These are phyloP conservation scores for Meloidogyne floridensis DNA, from an alignment of 1,140 invertebrate genomes.

Conservation along the genomic window DNA sequence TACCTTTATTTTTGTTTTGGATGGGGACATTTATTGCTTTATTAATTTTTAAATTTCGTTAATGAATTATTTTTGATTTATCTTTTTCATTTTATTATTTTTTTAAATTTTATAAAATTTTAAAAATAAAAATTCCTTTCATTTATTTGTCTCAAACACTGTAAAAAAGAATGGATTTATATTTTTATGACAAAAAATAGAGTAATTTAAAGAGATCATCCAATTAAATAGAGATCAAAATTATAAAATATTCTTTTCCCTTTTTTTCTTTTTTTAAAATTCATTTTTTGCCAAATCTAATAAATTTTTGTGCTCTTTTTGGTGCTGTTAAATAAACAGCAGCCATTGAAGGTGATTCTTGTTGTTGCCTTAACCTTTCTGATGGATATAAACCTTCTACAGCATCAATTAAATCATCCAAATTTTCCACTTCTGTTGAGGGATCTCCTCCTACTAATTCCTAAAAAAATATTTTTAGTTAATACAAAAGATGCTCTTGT, in stretches of 20 bases:
- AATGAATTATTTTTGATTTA: neutral
- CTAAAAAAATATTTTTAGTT: neutral
- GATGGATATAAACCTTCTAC: conserved; percentile 17
- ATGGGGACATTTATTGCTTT: conserved; percentile 19
- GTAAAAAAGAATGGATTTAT: neutral
- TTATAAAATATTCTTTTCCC: neutral
- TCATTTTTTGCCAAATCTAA: conserved; percentile 33
- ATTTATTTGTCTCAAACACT: neutral
- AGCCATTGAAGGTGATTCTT: neutral
- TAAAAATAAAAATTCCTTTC: neutral
- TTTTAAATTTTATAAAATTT: neutral
- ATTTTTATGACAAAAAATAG: neutral
- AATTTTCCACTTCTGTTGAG: conserved; percentile 14
- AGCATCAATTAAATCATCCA: conserved; percentile 21
- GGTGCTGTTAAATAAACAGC: conserved; percentile 23
- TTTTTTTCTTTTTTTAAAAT: neutral
- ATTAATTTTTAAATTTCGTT: neutral
- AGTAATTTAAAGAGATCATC: neutral
- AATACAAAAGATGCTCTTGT: neutral
- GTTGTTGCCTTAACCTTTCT: conserved; percentile 8
- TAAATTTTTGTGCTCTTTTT: conserved; percentile 40
- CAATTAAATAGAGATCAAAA: conserved; percentile 12
- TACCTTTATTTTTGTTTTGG: conserved; percentile 30
- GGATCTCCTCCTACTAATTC: neutral
- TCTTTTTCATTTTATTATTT: neutral